Base-by-base conservation (phyloP, 1,140 invertebrate species). In the Glossosoma conforme region DNA sequence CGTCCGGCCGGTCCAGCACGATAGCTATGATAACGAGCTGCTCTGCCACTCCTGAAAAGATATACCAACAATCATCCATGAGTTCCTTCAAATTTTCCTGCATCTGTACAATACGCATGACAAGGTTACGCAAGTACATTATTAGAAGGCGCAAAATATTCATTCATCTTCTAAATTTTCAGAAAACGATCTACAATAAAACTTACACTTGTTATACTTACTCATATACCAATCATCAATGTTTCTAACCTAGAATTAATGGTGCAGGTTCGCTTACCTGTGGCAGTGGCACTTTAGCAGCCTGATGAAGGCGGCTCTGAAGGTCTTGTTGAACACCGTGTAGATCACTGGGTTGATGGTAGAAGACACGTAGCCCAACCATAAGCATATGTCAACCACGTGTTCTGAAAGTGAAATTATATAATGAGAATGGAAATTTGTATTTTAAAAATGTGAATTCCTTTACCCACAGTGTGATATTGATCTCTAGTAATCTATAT, bases 291-390 rank as follows among this genome's bases (percentile, higher is more conserved):
- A 91, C 40, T 80, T 77, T 3, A 91, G 65, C 5, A 91, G 74
- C 33, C 86, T 75, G 20, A 89, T 80, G 63, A 94, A 93, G 6
- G 91, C 87, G 8, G 86, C 83, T 33, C 90, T 74, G 69, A 93
- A 93, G 1, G 86, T 89, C 44, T 80, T 79, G 67, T 94, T 94
- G 75, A 94, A 94, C 18, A 92, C 80, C 0, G 91, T 94, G 68
- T 93, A 93, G 61, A 93, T 88, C 48, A 88, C 82, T 1, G 86
- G 86, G 65, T 89, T 89, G 61, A 89, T 87, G 18, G 87, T 91
- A 1, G 88, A 91, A 13, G 88, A 91, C 25, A 90, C 83, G 70
- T 93, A 94, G 35, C 91, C 91, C 38, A 94, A 69, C 91, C 91
- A 94, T 0, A 89, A 74, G 47, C 87, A 86, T 17, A 87, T 83